Base-by-base conservation (phyloP, 1,140 invertebrate genomes). In the Archivesica marissinica region DNA sequence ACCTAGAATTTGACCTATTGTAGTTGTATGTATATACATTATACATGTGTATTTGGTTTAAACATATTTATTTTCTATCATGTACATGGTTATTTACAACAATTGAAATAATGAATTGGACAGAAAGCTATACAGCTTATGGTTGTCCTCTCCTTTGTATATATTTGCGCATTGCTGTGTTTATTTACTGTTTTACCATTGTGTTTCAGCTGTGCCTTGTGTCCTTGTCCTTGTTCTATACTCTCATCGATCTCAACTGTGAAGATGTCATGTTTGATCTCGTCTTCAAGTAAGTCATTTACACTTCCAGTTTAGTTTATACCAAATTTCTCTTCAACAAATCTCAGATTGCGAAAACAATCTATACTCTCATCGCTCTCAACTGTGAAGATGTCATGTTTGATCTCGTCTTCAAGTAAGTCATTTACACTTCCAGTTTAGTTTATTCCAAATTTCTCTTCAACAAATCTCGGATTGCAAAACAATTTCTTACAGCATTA, bases 351-450 rank as follows among this genome's bases (percentile, higher is more conserved):
- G 44, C 44, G n/a, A n/a, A n/a, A n/a, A n/a, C n/a, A n/a, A n/a
- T 99, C 92, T 96, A 98, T 93, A 98, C 98, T 0, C 94, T 99
- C 74, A 95, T 99, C 33, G 96, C 98, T 89, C 94, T 99, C 54
- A 98, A 99, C 92, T 99, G 98, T 94, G 99, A 99, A 94, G 99
- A 99, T 93, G 96, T 99, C n/a, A 98, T 99, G 97, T 95, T 99
- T 89, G 97, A 98, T 91, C 94, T 99, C 35, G 95, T 99, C 66
- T 96, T 98, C 87, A 97, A 96, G 94, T 97, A 91, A 91, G 90
- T 85, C 17, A 9, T 47, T 17, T 47, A 47, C 44, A 47, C 7
- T 47, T 47, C 17, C 44, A n/a, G n/a, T n/a, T n/a, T n/a, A n/a
- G n/a, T n/a, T n/a, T n/a, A n/a, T n/a, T n/a, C n/a, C n/a, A n/a